Conservation (phyloP, 1,140 invertebrate genomes). For the Antheraea mylitta region DNA sequence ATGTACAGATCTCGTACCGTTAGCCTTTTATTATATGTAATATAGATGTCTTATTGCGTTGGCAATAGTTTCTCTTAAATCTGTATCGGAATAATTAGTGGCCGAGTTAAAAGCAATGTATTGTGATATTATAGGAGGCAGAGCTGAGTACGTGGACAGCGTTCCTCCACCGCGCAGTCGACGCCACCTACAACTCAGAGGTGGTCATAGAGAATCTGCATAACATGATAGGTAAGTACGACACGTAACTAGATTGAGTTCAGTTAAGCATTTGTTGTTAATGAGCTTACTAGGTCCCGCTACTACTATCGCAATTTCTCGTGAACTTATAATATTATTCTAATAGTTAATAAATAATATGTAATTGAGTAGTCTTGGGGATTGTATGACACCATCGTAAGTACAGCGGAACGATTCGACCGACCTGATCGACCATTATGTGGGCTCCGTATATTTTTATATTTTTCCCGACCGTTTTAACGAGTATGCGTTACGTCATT, state of each 20-base stretch:
- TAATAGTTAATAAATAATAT: too few species aligned
- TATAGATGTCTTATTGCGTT: too few species aligned
- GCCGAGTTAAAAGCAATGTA: not conserved
- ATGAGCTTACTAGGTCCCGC: too few species aligned
- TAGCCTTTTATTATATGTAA: too few species aligned
- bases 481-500: not conserved
- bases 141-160: slow-evolving; percentile 68
- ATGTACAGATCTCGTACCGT: too few species aligned
- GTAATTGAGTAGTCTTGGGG: too few species aligned
- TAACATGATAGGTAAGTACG: slow-evolving; percentile 62
- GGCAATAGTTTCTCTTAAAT: too few species aligned
- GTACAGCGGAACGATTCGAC: not conserved
- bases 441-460: not conserved
- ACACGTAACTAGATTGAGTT: too few species aligned
- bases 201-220: slow-evolving; percentile 67
- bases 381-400: too few species aligned
- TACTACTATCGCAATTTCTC: too few species aligned
- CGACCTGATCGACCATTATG: not conserved
- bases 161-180: slow-evolving; percentile 65
- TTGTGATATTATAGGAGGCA: slow-evolving; percentile 43
- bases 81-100: not conserved
- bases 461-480: not conserved
- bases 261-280: not conserved
- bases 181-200: slow-evolving; percentile 66
- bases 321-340: too few species aligned